These are phyloP conservation scores for Amiota minor DNA, from an alignment of 2,888 invertebrate genomes.

Conservation along the genomic window DNA sequence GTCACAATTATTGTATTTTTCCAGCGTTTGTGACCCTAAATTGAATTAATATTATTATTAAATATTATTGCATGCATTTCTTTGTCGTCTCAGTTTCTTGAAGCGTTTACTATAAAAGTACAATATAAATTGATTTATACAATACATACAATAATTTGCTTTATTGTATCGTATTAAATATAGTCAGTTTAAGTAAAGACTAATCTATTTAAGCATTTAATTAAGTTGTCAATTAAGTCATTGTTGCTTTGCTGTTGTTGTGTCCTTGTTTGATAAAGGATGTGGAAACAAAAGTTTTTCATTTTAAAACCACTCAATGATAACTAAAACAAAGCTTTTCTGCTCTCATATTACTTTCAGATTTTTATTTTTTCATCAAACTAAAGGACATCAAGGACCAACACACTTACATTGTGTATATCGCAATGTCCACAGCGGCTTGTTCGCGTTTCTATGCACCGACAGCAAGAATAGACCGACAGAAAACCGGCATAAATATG, in stretches of 20 bases:
- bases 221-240: conserved; percentile 7
- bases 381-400: conserved; percentile 23
- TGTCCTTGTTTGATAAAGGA: too few species aligned
- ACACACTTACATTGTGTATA: conserved; percentile 18
- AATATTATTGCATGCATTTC: conserved; percentile 28
- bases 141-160: conserved; percentile 47
- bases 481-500: conserved; percentile 45
- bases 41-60: conserved; percentile 50
- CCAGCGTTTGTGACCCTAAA: conserved; percentile 34
- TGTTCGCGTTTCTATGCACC: conserved; percentile 68
- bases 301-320: too few species aligned
- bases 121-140: background rate
- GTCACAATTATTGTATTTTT: background rate
- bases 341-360: too few species aligned
- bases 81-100: conserved; percentile 46
- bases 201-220: conserved; percentile 2
- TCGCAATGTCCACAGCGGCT: conserved; percentile 70
- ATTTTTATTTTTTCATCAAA: conserved; percentile 24
- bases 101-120: too few species aligned
- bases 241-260: too few species aligned
- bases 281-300: too few species aligned
- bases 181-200: conserved; percentile 13
- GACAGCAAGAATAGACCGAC: conserved; percentile 43
- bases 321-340: too few species aligned
- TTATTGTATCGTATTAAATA: conserved; percentile 31